Evolutionary conservation across 2,113 vertebrate species (phyloP).

Genomic region (Willisornis vidua): DNA sequence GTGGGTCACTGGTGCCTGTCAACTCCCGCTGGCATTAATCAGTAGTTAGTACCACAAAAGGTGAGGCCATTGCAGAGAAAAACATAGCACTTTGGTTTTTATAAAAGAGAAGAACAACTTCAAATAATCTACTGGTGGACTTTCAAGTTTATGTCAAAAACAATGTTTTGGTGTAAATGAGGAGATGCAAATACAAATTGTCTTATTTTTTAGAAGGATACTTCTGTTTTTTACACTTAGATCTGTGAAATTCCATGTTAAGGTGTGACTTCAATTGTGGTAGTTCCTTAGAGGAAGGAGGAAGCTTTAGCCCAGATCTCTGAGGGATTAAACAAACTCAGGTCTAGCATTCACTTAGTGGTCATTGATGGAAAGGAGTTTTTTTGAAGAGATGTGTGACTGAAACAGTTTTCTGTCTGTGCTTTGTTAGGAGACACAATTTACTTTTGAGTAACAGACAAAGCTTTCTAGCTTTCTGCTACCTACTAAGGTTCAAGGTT

Average conservation of each 20-base stretch:
- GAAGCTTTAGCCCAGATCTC: not conserved
- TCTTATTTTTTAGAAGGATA: not conserved
- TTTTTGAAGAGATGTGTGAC: not conserved
- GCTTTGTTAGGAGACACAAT: not conserved
- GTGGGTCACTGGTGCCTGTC: not conserved
- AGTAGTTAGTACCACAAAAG: not conserved
- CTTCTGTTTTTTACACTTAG: not conserved
- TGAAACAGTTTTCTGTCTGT: not conserved
- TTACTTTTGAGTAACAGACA: not conserved
- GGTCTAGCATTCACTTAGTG: not conserved
- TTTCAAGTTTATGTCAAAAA: not conserved
- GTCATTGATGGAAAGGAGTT: not conserved
- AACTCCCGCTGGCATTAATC: not conserved
- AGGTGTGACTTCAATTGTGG: not conserved
- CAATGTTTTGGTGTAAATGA: not conserved
- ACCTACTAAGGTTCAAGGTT: not conserved
- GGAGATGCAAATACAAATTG: not conserved
- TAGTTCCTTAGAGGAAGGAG: not conserved
- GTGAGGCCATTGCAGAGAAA: not conserved
- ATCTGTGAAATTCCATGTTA: not conserved
- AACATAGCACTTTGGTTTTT: not conserved
- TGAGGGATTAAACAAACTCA: not conserved
- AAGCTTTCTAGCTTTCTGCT: not conserved
- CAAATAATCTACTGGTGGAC: not conserved
- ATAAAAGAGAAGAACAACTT: not conserved